Percentiles rank a stretch among this genome's conserved stretches.
Evolutionary conservation across 2,888 invertebrate genomes (phyloP).

Genomic region (Volucella inanis): DNA sequence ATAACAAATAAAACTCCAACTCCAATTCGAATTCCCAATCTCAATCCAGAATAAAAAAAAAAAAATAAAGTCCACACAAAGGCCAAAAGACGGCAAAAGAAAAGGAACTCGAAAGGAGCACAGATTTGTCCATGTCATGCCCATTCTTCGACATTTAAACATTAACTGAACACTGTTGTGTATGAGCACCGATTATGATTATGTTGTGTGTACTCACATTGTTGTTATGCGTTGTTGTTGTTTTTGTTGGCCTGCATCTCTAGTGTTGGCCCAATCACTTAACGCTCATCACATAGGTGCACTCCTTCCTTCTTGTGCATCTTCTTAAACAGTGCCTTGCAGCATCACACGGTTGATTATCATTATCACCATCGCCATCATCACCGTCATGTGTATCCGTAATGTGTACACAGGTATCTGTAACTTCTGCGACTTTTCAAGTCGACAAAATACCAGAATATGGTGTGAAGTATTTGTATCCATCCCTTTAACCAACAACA

Average conservation of each 20-base stretch:
- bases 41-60: slow-evolving; percentile 1
- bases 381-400: slow-evolving; percentile 58
- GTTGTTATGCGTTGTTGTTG: slow-evolving; percentile 29
- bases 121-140: slow-evolving; percentile 72
- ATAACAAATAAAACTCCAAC: slow-evolving; percentile 38
- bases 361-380: slow-evolving; percentile 54
- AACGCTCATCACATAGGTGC: slow-evolving; percentile 71
- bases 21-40: too few relatives aligned
- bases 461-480: slow-evolving; percentile 47
- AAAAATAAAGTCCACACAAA: slow-evolving; percentile 7
- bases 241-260: slow-evolving; percentile 51
- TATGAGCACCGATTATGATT: slow-evolving; percentile 66
- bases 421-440: slow-evolving; percentile 53
- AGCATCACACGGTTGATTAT: slow-evolving; percentile 55
- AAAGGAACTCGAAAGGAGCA: slow-evolving; percentile 49
- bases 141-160: slow-evolving; percentile 68
- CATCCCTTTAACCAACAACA: slow-evolving; percentile 59
- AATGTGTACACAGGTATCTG: slow-evolving; percentile 62
- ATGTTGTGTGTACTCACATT: slow-evolving; percentile 47
- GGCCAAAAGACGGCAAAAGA: not conserved
- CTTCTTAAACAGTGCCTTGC: slow-evolving; percentile 35
- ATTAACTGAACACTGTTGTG: slow-evolving; percentile 50
- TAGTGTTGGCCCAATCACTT: slow-evolving; percentile 74
- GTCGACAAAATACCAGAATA: slow-evolving; percentile 43
- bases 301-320: slow-evolving; percentile 60